Percentiles rank a stretch among this genome's conserved stretches.
phyloP scores from a whole-genome alignment of 1,140 invertebrate species.

The Drosophila hydei region DNA sequence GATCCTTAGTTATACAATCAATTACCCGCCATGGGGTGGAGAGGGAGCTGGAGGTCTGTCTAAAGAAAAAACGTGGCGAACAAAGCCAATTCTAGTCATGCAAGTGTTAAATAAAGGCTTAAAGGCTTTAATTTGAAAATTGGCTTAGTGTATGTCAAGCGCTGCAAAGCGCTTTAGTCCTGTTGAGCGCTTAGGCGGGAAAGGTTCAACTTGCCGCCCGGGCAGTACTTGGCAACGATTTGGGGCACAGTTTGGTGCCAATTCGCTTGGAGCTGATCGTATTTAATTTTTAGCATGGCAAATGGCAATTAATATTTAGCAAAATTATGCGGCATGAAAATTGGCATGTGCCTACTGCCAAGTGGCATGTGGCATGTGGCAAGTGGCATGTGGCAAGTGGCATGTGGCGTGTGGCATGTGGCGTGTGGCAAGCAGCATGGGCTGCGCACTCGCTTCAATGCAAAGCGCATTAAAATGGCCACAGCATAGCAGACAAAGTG shows the following conservation, averaged over 20 bases:
- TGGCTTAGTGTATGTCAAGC: neutral
- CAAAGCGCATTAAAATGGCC: conserved; percentile 35
- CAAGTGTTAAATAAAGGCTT: neutral
- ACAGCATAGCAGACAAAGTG: conserved; percentile 16
- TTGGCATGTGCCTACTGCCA: conserved; percentile 33
- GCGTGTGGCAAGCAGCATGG: neutral
- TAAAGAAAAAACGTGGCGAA: neutral
- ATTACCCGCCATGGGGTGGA: no score
- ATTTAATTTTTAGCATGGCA: conserved; percentile 27
- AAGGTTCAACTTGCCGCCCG: no score
- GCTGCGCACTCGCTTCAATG: neutral
- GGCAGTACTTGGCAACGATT: conserved; percentile 16
- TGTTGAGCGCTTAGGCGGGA: neutral
- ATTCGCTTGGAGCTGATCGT: neutral
- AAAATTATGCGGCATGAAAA: conserved; percentile 40
- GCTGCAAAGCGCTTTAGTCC: neutral
- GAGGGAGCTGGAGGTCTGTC: no score
- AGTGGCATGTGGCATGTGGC: conserved; percentile 3
- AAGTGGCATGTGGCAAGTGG: conserved; percentile 15
- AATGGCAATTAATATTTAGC: conserved; percentile 48
- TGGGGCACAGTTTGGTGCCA: conserved; percentile 2
- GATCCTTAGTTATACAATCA: no score
- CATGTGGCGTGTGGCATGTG: conserved; percentile 14
- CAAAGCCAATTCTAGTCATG: neutral
- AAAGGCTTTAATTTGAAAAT: neutral